phyloP scores from a whole-genome alignment of 1,140 invertebrate species.

The Aphidius gifuensis region DNA sequence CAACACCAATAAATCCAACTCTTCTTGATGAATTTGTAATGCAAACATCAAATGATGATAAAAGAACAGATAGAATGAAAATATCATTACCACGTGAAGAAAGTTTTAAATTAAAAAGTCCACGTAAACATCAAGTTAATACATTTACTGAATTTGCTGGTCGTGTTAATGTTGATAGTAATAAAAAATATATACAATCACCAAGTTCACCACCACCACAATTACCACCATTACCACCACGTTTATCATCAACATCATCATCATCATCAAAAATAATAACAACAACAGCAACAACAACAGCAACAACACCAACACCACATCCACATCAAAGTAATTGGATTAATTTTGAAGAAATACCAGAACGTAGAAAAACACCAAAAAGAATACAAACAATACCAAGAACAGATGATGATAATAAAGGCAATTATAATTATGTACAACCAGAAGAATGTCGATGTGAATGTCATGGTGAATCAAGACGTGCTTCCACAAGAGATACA shows the following conservation, averaged over 20 bases:
- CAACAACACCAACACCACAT: slow-evolving; percentile 38
- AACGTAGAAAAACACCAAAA: slow-evolving; percentile 72
- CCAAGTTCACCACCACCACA: slow-evolving; percentile 53
- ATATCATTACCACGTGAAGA: slow-evolving; percentile 68
- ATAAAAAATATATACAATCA: slow-evolving; percentile 35
- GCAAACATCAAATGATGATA: slow-evolving; percentile 45
- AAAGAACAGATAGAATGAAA: slow-evolving; percentile 62
- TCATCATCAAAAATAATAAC: slow-evolving; percentile 36
- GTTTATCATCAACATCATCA: slow-evolving; percentile 48
- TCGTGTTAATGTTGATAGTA: slow-evolving; percentile 34
- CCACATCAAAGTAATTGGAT: slow-evolving; percentile 64
- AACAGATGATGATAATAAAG: slow-evolving; percentile 44
- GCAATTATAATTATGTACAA: slow-evolving; percentile 71
- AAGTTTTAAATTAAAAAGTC: slow-evolving; percentile 49
- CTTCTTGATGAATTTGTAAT: slow-evolving; percentile 70
- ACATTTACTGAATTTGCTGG: slow-evolving; percentile 51
- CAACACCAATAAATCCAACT: slow-evolving; percentile 74
- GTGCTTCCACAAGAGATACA: slow-evolving; percentile 42
- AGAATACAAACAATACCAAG: slow-evolving; percentile 74
- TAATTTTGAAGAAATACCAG: slow-evolving; percentile 81
- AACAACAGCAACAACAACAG: slow-evolving; percentile 55
- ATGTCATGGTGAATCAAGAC: slow-evolving; percentile 65
- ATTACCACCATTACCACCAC: slow-evolving; percentile 56
- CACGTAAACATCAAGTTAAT: slow-evolving; percentile 39
- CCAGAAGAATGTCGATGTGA: slow-evolving; percentile 79